These are phyloP conservation scores for Therioaphis trifolii DNA, from an alignment of 2,888 invertebrate genomes.

Conservation along the genomic window DNA sequence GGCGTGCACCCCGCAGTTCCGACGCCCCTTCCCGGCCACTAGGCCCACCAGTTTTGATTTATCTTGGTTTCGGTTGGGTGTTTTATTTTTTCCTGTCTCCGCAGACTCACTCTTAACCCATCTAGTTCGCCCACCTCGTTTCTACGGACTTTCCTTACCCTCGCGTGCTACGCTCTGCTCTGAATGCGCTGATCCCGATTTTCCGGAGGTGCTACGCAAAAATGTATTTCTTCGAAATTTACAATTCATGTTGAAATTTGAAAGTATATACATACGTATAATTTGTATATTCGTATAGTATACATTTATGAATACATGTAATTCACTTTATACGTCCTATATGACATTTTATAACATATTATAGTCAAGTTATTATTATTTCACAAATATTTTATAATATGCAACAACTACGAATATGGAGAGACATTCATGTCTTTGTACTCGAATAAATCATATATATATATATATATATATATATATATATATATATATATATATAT, in stretches of 20 bases:
- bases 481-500: too few relatives aligned
- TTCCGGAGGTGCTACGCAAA: slow-evolving; percentile 1
- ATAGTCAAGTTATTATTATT: neutral
- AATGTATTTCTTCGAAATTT: slow-evolving; percentile 39
- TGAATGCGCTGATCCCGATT: neutral
- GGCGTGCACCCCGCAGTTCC: slow-evolving; percentile 8
- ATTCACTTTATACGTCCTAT: too few relatives aligned
- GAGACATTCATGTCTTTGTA: too few relatives aligned
- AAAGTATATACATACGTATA: neutral
- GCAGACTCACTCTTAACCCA: neutral
- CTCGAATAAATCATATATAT: too few relatives aligned
- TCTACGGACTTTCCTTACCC: neutral
- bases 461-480: too few relatives aligned
- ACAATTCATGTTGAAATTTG: neutral
- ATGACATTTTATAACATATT: neutral
- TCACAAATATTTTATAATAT: neutral
- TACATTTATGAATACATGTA: too few relatives aligned
- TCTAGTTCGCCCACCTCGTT: neutral
- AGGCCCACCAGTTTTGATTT: slow-evolving; percentile 51
- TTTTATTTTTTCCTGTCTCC: slow-evolving; percentile 21
- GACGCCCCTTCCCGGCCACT: neutral
- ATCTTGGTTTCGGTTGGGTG: slow-evolving; percentile 25
- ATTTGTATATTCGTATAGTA: neutral
- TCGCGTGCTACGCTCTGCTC: neutral
- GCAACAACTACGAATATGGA: too few relatives aligned